Percentiles rank a stretch among this genome's conserved stretches.
Evolutionary conservation across 2,888 invertebrate species (phyloP).

Genomic region (Itoplectis maculator): DNA sequence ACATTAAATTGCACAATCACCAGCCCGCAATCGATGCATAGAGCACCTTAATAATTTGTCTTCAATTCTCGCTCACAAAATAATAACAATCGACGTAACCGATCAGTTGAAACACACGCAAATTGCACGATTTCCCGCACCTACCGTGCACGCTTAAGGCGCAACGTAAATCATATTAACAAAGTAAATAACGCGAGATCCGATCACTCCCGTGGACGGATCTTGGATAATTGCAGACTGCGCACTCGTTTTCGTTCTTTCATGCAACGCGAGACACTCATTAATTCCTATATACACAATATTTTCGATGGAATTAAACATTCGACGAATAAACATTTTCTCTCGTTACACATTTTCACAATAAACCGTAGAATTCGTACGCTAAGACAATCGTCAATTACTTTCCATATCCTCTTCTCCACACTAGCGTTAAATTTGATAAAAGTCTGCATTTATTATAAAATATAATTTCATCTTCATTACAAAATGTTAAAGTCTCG

Average conservation of each 20-base stretch:
- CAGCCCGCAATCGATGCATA: conserved; percentile 2
- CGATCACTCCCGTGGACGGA: conserved; percentile 45
- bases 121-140: conserved; percentile 64
- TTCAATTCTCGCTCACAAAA: conserved; percentile 9
- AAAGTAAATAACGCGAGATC: conserved; percentile 33
- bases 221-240: conserved; percentile 1
- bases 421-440: neutral
- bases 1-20: conserved; percentile 37
- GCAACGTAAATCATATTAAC: conserved; percentile 27
- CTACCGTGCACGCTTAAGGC: conserved; percentile 46
- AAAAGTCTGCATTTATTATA: neutral
- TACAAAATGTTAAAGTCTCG: neutral
- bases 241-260: neutral
- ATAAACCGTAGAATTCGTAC: conserved; percentile 11
- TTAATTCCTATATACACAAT: neutral
- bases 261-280: neutral
- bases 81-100: conserved; percentile 1
- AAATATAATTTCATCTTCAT: neutral
- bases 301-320: conserved; percentile 1
- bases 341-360: conserved; percentile 8
- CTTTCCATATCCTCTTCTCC: neutral
- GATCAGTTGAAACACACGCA: conserved; percentile 19
- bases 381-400: neutral
- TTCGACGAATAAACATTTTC: neutral
- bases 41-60: conserved; percentile 13